Conservation (phyloP, 1,140 invertebrate species). For the Chionoecetes opilio region DNA sequence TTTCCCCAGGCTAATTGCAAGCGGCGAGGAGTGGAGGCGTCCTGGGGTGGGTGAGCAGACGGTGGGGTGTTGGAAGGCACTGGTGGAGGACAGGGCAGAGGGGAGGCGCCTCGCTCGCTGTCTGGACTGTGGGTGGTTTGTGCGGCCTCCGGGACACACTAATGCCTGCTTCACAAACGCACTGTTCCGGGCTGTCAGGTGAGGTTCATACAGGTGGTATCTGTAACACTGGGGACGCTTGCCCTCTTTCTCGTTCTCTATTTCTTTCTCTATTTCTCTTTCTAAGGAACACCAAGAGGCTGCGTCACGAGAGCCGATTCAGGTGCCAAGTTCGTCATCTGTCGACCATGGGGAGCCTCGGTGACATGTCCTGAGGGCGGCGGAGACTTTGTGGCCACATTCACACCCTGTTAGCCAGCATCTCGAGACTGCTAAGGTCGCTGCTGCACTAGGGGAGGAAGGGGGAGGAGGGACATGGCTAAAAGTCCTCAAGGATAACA, state of each 20-base stretch:
- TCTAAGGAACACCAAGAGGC: not conserved
- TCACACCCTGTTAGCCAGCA: slow-evolving; percentile 38
- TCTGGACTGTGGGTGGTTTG: not conserved
- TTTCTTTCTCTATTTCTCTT: not conserved
- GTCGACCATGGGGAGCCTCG: slow-evolving; percentile 10
- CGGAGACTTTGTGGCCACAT: not conserved
- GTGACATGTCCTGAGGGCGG: slow-evolving; percentile 39
- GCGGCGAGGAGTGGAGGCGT: not conserved
- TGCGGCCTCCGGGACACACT: not conserved
- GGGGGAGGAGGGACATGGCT: not conserved
- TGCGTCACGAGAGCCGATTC: not conserved
- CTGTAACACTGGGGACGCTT: slow-evolving; percentile 35
- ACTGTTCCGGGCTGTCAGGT: slow-evolving; percentile 20
- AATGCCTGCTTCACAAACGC: slow-evolving; percentile 14
- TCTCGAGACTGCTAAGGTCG: not conserved
- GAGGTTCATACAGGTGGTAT: not conserved
- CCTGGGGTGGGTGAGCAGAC: not conserved
- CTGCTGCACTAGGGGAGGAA: not conserved
- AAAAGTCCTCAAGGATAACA: not conserved
- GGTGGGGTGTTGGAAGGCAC: slow-evolving; percentile 47
- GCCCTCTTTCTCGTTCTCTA: slow-evolving; percentile 21
- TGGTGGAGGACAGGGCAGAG: not conserved
- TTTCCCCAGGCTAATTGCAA: slow-evolving; percentile 24
- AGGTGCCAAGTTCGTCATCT: slow-evolving; percentile 58
- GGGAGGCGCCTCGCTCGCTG: not conserved